Base-by-base conservation (phyloP, 1,140 invertebrate species). In the Parasteatoda tepidariorum region DNA sequence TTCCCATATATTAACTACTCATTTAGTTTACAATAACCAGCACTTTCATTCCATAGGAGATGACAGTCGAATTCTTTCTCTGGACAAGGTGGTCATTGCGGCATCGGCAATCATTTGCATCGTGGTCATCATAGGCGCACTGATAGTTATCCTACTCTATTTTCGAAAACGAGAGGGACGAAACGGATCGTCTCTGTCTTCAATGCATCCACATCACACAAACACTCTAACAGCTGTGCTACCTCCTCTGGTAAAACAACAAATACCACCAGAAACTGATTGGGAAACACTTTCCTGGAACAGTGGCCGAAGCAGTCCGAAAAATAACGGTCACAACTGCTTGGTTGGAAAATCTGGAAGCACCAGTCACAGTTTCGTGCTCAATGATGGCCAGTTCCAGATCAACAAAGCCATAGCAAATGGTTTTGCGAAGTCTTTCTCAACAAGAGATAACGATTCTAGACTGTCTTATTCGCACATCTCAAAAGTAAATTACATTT, bases 201-300 rank as follows among this genome's bases (percentile, higher is more conserved):
- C 93, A 94, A 3, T 89, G 94, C 86, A 94, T 96, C 64, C 38
- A 13, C 38, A n/a, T 22, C 64, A 67, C 33, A 9, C n/a, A 3
- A 26, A 4, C 13, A 26, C 86, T 15, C 48, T 86, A 30, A 74
- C 86, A 22, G 85, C 83, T 6, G 24, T n/a, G 22, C 9, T 62
- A 7, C 76, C 76, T 15, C n/a, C 64, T 11, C 75, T 71, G 24
- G 28, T 78, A 3, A 78, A 78, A 34, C 73, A 66, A 26, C 73
- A 85, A 28, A 2, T 30, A 38, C 38, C 38, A 30, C 71, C 79
- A 38, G 79, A 84, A 38, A 88, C 88, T 41, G 96, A 97, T 89
- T 97, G 96, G 96, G 96, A 97, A 90, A 95, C 96, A 89, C 93
- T 96, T 18, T 97, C 95, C 2, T 95, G 94, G 30, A 96, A 97